Evolutionary conservation across 2,113 vertebrate genomes (phyloP).

Genomic region (Nematolebias whitei): DNA sequence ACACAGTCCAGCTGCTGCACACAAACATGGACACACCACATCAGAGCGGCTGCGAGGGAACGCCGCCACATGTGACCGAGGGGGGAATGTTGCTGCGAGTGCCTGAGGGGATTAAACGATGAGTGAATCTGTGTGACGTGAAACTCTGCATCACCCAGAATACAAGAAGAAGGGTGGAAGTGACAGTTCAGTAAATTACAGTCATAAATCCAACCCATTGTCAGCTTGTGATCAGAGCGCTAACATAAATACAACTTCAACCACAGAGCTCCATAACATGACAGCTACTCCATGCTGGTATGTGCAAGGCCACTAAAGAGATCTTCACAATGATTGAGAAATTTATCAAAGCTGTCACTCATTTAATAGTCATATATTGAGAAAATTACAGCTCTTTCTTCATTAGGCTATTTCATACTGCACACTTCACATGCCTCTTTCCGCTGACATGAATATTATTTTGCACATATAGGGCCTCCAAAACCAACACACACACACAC

Average conservation of each 20-base stretch:
- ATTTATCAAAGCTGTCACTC: too few relatives aligned
- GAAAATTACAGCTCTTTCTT: background rate
- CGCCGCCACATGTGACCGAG: constrained; percentile 15
- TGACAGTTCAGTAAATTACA: constrained; percentile 29
- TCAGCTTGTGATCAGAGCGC: constrained; percentile 11
- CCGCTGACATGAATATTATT: constrained; percentile 13
- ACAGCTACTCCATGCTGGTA: constrained; percentile 17
- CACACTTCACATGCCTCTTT: constrained; percentile 1
- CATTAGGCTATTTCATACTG: constrained; percentile 17
- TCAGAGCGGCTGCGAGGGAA: constrained; percentile 31
- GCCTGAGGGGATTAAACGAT: constrained; percentile 34
- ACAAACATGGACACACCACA: constrained; percentile 61
- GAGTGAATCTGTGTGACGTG: constrained; percentile 39
- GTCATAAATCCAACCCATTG: constrained; percentile 6
- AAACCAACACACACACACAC: too few relatives aligned
- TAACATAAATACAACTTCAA: constrained; percentile 24
- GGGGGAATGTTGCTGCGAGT: constrained; percentile 49
- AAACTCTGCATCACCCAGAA: constrained; percentile 1
- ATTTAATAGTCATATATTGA: too few relatives aligned
- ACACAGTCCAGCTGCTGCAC: constrained; percentile 36
- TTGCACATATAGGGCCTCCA: constrained; percentile 3
- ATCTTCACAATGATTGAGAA: constrained; percentile 6
- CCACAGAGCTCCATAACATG: constrained; percentile 22
- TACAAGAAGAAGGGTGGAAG: constrained; percentile 30
- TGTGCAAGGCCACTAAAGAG: constrained; percentile 5